Evolutionary conservation across 2,797 vertebrate species (phyloP).

Genomic region (Sebastes diploproa): DNA sequence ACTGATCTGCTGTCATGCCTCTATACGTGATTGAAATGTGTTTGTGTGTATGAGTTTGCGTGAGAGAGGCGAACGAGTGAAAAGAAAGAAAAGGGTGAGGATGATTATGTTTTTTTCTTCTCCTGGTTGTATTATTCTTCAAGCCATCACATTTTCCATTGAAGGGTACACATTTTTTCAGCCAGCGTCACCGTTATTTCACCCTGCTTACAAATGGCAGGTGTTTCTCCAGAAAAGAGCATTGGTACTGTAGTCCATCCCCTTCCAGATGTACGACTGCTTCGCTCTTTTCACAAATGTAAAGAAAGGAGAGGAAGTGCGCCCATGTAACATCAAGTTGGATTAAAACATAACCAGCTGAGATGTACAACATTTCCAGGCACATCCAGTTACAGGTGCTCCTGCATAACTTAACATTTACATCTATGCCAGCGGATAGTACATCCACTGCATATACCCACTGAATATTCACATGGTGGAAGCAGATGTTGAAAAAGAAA

Average conservation of each 20-base stretch:
- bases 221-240: background rate
- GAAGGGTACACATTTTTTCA: conserved; percentile 17
- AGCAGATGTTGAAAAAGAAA: conserved; percentile 2
- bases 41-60: conserved; percentile 43
- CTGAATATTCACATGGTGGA: conserved; percentile 21
- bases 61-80: conserved; percentile 33
- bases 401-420: conserved; percentile 56
- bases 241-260: background rate
- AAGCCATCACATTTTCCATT: conserved; percentile 21
- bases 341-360: conserved; percentile 28
- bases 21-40: conserved; percentile 55
- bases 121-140: conserved; percentile 15
- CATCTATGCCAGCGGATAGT: conserved; percentile 35
- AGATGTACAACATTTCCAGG: conserved; percentile 25
- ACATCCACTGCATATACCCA: background rate
- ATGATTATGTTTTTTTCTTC: background rate
- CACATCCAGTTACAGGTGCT: conserved; percentile 11
- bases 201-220: conserved; percentile 20
- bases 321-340: conserved; percentile 1
- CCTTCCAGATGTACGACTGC: background rate
- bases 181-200: conserved; percentile 10
- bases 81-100: conserved; percentile 20
- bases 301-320: conserved; percentile 3
- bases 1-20: conserved; percentile 69
- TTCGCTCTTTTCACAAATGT: background rate